Evolutionary conservation across 2,797 vertebrate species (phyloP).

Genomic region (Mormyrops attenuatus): DNA sequence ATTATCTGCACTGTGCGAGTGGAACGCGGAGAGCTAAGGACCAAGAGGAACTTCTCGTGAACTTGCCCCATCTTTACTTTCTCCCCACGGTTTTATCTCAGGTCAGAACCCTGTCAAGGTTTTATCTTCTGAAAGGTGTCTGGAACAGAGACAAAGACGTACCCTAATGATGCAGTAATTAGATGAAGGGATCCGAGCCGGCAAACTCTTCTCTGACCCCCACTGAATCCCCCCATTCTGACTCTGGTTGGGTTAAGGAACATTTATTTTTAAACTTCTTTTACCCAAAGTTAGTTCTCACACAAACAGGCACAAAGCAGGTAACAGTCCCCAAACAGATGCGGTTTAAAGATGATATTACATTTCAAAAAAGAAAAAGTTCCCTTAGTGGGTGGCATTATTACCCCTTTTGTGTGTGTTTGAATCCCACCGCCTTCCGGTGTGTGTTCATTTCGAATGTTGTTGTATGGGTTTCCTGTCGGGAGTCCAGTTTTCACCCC

Average conservation of each 20-base stretch:
- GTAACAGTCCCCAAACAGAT: neutral
- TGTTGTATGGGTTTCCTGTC: neutral
- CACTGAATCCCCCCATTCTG: neutral
- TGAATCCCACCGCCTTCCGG: neutral
- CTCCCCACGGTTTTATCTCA: slow-evolving; percentile 56
- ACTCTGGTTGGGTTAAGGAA: neutral
- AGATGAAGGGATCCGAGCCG: slow-evolving; percentile 22
- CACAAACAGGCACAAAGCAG: neutral
- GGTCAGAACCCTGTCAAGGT: slow-evolving; percentile 59
- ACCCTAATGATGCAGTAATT: slow-evolving; percentile 29
- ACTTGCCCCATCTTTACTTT: slow-evolving; percentile 53
- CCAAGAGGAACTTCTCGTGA: slow-evolving; percentile 61
- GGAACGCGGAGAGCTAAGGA: slow-evolving; percentile 36
- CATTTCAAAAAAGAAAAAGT: neutral
- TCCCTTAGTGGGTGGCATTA: too few species aligned
- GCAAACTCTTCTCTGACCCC: neutral
- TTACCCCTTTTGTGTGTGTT: neutral
- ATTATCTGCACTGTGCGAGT: slow-evolving; percentile 23
- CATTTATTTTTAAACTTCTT: slow-evolving; percentile 1
- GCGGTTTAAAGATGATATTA: neutral
- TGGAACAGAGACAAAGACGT: slow-evolving; percentile 46
- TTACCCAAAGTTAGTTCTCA: neutral
- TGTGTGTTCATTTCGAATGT: neutral
- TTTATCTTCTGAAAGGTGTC: slow-evolving; percentile 56
- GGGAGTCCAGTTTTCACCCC: neutral